A percentile compares a stretch with the other conserved stretches of the same genome.
These are phyloP conservation scores for Hypotaenidia okinawae DNA, from an alignment of 2,797 vertebrate species.

Conservation along the genomic window DNA sequence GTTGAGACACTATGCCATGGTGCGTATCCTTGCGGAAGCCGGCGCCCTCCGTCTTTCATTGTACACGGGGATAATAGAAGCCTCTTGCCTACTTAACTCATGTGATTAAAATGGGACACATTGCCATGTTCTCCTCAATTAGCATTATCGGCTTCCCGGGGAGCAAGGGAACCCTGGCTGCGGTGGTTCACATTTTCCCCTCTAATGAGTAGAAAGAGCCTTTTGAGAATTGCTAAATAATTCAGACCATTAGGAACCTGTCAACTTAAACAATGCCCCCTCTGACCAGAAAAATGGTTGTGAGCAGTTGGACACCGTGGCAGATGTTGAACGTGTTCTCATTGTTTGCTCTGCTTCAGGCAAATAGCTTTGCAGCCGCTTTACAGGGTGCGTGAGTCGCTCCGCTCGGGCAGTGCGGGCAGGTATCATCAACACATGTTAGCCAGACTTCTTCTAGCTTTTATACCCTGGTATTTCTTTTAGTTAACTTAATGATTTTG, in stretches of 20 bases:
- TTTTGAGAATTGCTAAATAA: conserved; percentile 71
- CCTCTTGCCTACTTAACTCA: conserved; percentile 61
- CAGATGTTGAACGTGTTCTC: conserved; percentile 71
- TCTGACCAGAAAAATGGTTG: conserved; percentile 62
- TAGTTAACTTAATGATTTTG: not conserved
- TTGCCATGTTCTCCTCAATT: conserved; percentile 64
- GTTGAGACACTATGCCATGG: not conserved
- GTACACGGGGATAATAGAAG: conserved; percentile 19
- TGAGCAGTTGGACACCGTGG: conserved; percentile 46
- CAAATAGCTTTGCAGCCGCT: conserved; percentile 49
- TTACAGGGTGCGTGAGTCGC: not conserved
- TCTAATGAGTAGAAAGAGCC: conserved; percentile 60
- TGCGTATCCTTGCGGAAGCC: not conserved
- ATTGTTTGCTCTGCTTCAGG: conserved; percentile 34
- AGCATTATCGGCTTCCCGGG: conserved; percentile 34
- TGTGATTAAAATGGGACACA: conserved; percentile 56
- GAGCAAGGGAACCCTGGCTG: conserved; percentile 23
- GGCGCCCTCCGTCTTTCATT: not conserved
- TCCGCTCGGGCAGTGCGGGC: not conserved
- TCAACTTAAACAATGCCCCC: conserved; percentile 68
- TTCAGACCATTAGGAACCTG: conserved; percentile 72
- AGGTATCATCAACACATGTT: not conserved
- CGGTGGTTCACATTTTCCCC: conserved; percentile 6
- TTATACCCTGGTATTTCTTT: not conserved
- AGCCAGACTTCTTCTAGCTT: conserved; percentile 2